Base-by-base conservation (phyloP, 2,797 vertebrate genomes). In the Hypotaenidia philippensis region DNA sequence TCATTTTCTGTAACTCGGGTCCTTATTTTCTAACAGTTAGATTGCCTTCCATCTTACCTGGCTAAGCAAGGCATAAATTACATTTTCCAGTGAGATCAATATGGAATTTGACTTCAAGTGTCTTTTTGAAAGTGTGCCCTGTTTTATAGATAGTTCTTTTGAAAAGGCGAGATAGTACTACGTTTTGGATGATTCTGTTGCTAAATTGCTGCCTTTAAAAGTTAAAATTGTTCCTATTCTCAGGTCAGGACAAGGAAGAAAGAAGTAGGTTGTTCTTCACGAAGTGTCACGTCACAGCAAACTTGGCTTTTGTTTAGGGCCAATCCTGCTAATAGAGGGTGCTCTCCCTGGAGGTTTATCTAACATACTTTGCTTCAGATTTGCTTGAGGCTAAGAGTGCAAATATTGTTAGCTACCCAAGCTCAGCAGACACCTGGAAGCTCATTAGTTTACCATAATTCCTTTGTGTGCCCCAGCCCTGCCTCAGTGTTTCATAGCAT, bases 381-480 rank as follows among this genome's bases (percentile, higher is more conserved):
- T 86, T 94, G 69, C 85, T 91, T 32, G 59, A 86, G 80, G 85
- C 91, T 75, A 83, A 71, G 72, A 91, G 76, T 59, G 61, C 76
- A 93, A 95, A 97, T 88, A 92, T 69, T 64, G 66, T 60, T 59
- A 69, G 72, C 59, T 94, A 83, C 38, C 61, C 80, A 81, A 92
- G 61, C 61, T 91, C 87, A 94, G 64, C 34, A 2, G 0, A 72
- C 95, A 97, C 95, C 95, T 96, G 95, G 93, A 97, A 91, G 76
- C 85, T 97, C 87, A 94, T 96, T 91, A 91, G 89, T 95, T 97
- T 94, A 57, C 65, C 5, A 0, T 88, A 94, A 96, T 83, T 97
- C 94, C 94, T 97, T 88, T 90, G 94, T 90, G 96, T 93, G 69
- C 79, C 80, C 50, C 76, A 81, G 84, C 71, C 69, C 68, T 89